A percentile compares a stretch with the other conserved stretches of the same genome.
Evolutionary conservation across 2,888 invertebrate species (phyloP).

Genomic region (Laothoe populi): DNA sequence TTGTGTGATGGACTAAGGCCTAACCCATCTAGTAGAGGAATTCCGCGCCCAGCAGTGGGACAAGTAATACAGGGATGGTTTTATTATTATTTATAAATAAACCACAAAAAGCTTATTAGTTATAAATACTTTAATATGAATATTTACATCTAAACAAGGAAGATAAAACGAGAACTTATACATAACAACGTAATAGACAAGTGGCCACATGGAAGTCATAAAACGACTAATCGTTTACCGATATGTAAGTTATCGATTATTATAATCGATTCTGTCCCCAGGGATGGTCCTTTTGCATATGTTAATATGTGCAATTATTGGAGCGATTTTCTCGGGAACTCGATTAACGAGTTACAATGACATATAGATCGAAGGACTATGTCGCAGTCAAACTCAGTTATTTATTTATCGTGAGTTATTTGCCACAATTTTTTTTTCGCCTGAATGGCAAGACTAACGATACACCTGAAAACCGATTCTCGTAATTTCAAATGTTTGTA

Average conservation of each 20-base stretch:
- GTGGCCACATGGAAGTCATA: conserved; percentile 19
- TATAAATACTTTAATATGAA: neutral
- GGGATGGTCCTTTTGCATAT: conserved; percentile 75
- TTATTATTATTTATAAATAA: neutral
- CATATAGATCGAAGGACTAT: conserved; percentile 65
- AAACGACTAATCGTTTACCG: conserved; percentile 54
- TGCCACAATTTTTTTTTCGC: conserved; percentile 2
- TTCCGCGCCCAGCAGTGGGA: neutral
- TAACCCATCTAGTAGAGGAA: no score
- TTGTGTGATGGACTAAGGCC: no score
- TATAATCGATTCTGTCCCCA: conserved; percentile 72
- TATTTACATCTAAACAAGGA: conserved; percentile 1
- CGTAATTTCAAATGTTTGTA: no score
- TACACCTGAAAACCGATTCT: no score
- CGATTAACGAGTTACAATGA: conserved; percentile 72
- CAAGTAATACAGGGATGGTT: neutral
- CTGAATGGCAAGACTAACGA: no score
- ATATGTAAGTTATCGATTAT: conserved; percentile 61
- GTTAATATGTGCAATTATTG: conserved; percentile 68
- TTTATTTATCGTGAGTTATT: conserved; percentile 5
- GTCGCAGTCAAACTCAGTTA: conserved; percentile 29
- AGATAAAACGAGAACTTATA: neutral
- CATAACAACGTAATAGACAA: conserved; percentile 9
- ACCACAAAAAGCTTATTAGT: neutral
- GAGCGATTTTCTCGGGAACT: conserved; percentile 74